phyloP scores from a whole-genome alignment of 2,113 vertebrate genomes.

The Donacobius atricapilla region DNA sequence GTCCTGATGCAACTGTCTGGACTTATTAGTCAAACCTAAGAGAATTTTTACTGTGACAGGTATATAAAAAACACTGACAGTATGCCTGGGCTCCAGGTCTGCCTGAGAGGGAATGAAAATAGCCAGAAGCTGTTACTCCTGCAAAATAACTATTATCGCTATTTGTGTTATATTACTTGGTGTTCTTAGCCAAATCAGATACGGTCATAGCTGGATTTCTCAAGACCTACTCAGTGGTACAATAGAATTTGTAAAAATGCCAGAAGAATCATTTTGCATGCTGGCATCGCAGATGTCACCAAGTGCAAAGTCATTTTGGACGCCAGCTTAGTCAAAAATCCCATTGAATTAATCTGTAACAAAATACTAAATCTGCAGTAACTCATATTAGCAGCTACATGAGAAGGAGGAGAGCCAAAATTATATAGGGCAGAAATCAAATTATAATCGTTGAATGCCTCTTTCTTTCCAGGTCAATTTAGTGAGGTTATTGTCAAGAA shows the following conservation, averaged over 20 bases:
- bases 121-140: slow-evolving; percentile 34
- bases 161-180: slow-evolving; percentile 17
- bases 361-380: slow-evolving; percentile 27
- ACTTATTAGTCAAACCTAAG: background rate
- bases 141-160: background rate
- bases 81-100: background rate
- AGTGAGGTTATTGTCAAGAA: slow-evolving; percentile 13
- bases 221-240: background rate
- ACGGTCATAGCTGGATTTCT: slow-evolving; percentile 36
- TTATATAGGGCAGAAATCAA: slow-evolving; percentile 28
- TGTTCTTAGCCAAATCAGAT: slow-evolving; percentile 46
- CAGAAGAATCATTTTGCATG: slow-evolving; percentile 53
- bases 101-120: slow-evolving; percentile 5
- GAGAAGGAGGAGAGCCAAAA: slow-evolving; percentile 9
- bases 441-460: slow-evolving; percentile 1
- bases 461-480: slow-evolving; percentile 37
- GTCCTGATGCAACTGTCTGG: background rate
- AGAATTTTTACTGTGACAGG: background rate
- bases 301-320: slow-evolving; percentile 58
- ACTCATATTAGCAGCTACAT: background rate
- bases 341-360: slow-evolving; percentile 44
- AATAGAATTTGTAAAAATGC: slow-evolving; percentile 32
- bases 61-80: background rate
- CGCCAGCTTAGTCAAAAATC: slow-evolving; percentile 6
- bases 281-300: slow-evolving; percentile 48